Conservation (phyloP, 2,113 vertebrate genomes). For the Phycodurus eques region DNA sequence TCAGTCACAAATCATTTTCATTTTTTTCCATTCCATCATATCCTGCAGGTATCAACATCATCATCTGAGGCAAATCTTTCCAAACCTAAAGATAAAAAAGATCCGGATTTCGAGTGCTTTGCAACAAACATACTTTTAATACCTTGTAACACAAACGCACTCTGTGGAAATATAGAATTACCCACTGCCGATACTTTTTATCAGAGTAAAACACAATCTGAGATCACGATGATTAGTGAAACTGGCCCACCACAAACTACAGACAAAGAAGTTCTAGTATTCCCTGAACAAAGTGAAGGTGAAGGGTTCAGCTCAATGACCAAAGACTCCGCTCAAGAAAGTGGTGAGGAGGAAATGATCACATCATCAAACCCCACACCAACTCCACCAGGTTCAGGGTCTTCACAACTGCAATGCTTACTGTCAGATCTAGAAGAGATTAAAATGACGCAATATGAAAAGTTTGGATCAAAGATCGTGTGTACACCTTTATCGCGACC, state of each 20-base stretch:
- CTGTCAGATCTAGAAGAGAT: conserved; percentile 52
- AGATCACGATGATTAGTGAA: conserved; percentile 14
- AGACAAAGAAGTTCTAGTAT: conserved; percentile 17
- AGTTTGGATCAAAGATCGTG: conserved; percentile 29
- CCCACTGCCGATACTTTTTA: conserved; percentile 24
- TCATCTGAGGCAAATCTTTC: conserved; percentile 53
- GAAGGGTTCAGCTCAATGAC: conserved; percentile 11
- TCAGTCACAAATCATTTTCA: conserved; percentile 25
- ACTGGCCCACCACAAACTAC: conserved; percentile 1
- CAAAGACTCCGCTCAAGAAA: conserved; percentile 11
- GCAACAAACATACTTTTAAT: conserved; percentile 7
- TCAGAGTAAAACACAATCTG: conserved; percentile 31
- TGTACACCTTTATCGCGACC: conserved; percentile 19
- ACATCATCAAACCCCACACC: conserved; percentile 24
- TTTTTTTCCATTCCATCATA: conserved; percentile 59
- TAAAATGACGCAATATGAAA: conserved; percentile 21
- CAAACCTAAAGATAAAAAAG: conserved; percentile 45
- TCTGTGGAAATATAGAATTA: conserved; percentile 31
- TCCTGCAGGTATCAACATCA: conserved; percentile 63
- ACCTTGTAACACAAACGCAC: conserved; percentile 16
- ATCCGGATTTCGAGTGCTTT: conserved; percentile 30
- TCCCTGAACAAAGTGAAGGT: conserved; percentile 20
- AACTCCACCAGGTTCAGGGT: conserved; percentile 32
- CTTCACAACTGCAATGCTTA: conserved; percentile 49
- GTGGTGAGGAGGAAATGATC: conserved; percentile 21